Base-by-base conservation (phyloP, 2,113 vertebrate genomes). In the Istiophorus platypterus region DNA sequence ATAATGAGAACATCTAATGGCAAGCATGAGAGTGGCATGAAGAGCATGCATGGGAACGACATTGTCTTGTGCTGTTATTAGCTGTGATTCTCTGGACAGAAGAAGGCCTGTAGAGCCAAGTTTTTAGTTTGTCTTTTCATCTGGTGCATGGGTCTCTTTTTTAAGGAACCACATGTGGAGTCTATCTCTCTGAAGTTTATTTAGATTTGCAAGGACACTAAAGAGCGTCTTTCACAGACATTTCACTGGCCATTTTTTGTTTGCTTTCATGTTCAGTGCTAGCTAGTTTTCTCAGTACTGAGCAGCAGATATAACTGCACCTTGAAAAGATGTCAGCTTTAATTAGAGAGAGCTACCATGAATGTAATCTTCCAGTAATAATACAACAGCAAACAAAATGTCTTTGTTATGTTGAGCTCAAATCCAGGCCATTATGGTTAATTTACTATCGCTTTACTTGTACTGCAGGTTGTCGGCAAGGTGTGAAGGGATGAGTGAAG, bases 121-220 rank as follows among this genome's bases (percentile, higher is more conserved):
- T 85, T 78, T 67, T 75, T 67, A 78, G 89, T 88, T 86, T 91
- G 87, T 90, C 86, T 90, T 88, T 84, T 84, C 91, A 91, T 89
- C 85, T 72, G 72, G 85, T 87, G 88, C 90, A 88, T 72, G 66
- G 66, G 42, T 84, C 69, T 81, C 57, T 83, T 84, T 91, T 90
- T 84, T 68, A 84, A 87, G 86, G 81, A 92, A 85, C 87, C 91
- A 86, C 90, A 92, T 91, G 91, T 86, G 89, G 88, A 88, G 89
- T 64, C 54, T 49, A 26, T 89, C 57, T 62, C 88, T 90, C 82
- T 94, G 87, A 94, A 89, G 89, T 92, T 90, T 93, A 90, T 93
- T 93, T 92, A 85, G 89, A 92, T 93, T 89, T 80, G 73, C 76
- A 73, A 83, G 85, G 89, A 89, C 77, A 82, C 77, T 90, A 81